Evolutionary conservation across 2,888 invertebrate genomes (phyloP), one percentile per base, ranked within the genome.

Genomic region (Spodoptera picta): DNA sequence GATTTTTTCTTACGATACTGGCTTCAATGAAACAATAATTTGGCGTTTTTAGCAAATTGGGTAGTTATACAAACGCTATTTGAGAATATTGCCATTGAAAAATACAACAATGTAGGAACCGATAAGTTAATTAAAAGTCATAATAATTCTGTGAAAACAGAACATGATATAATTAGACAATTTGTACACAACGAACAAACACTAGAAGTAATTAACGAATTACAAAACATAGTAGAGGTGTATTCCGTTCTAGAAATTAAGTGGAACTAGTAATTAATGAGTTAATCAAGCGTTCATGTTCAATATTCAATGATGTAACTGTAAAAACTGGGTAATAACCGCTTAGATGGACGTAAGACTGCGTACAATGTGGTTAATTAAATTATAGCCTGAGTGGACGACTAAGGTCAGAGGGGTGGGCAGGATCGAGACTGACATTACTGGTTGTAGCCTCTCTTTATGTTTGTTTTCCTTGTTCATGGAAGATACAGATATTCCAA

Each of bases 281-380:
- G 75, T 84, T 81, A 86, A 88, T 89, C 84, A 89, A 82, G 85
- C 84, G 83, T 84, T 79, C 74, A 61, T 75, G 77, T 81, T 86
- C 74, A 81, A 79, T 83, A 81, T 80, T 80, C 79, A 79, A 75
- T 82, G 74, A 80, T 77, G 78, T 79, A 76, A 78, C 66, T 70
- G 62, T 65, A 72, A 69, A 69, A 54, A 60, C 52, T 44, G 47
- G 45, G 31, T 45, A 65, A 65, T 54, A 55, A 69, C 62, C 50
- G 69, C 59, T 61, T 50, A 47, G 19, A 47, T 58, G 36, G 50
- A 47, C 46, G 31, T 45, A 54, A 45, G 51, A 10, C 48, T 61
- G 42, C 24, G 27, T 36, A 41, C 12, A 45, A 9, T 43, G 24
- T 44, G 36, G 52, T 45, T 57, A 23, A 46, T 60, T 59, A 46